Evolutionary conservation across 2,113 vertebrate species (phyloP).

Genomic region (Serinus canaria): DNA sequence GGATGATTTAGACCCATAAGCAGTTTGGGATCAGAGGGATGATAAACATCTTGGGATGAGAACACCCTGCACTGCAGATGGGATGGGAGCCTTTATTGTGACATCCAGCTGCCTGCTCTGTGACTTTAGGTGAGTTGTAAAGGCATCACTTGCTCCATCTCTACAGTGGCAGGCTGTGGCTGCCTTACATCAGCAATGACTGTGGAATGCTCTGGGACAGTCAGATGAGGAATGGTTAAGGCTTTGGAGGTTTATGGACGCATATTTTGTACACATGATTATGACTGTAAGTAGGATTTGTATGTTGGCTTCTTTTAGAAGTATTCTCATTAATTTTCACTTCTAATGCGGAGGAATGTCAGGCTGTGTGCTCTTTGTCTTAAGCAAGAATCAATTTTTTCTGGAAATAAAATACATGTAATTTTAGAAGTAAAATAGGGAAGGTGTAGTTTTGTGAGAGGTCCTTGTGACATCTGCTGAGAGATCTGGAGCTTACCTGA

Average conservation of each 20-base stretch:
- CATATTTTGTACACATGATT: fast-evolving
- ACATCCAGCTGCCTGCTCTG: neutral
- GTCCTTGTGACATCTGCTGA: neutral
- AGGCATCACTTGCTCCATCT: neutral
- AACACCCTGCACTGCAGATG: fast-evolving
- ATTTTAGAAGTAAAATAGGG: neutral
- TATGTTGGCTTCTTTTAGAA: neutral
- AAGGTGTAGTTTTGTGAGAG: neutral
- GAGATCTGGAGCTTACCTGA: neutral
- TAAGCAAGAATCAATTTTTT: neutral
- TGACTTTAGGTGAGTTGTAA: neutral
- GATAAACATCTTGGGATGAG: neutral
- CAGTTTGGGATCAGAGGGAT: neutral
- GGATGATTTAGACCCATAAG: neutral
- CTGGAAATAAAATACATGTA: neutral
- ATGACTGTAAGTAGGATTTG: neutral
- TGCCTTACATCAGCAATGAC: neutral
- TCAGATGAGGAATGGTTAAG: neutral
- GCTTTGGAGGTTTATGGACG: neutral
- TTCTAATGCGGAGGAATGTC: neutral
- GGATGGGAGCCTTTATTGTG: neutral
- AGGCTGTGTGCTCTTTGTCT: neutral
- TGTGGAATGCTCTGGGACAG: neutral
- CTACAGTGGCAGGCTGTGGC: neutral
- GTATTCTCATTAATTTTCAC: neutral